phyloP scores from a whole-genome alignment of 2,888 invertebrate genomes.

The Limnephilus rhombicus region DNA sequence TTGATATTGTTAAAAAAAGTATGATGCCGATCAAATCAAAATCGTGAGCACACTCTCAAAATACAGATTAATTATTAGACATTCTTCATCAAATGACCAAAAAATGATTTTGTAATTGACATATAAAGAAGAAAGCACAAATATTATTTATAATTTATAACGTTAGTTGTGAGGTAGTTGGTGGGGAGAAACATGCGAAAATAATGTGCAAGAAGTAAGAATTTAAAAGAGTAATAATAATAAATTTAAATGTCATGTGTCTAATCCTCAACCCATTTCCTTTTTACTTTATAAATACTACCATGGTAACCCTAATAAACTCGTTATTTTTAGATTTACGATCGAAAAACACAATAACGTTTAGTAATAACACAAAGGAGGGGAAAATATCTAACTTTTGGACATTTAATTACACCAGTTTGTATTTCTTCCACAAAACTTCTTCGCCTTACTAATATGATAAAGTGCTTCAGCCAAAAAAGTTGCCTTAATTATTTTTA shows the following conservation, averaged over 20 bases:
- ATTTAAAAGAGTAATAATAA: background rate
- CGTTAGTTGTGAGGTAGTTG: background rate
- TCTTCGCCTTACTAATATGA: background rate
- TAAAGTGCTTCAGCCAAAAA: constrained; percentile 21
- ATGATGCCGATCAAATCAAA: too few species aligned
- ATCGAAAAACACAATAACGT: background rate
- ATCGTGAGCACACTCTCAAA: too few species aligned
- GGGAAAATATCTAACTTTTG: background rate
- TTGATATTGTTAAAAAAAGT: too few species aligned
- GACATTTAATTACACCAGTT: background rate
- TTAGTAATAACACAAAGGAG: background rate
- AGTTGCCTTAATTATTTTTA: constrained; percentile 30
- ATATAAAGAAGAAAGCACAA: too few species aligned
- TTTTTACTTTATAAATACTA: background rate
- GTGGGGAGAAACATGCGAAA: background rate
- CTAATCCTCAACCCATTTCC: background rate
- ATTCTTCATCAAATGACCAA: background rate
- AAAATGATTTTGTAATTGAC: background rate
- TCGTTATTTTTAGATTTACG: background rate
- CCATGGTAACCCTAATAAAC: background rate
- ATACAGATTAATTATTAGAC: too few species aligned
- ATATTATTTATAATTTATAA: too few species aligned
- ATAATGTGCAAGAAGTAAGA: background rate
- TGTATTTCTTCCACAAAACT: constrained; percentile 6
- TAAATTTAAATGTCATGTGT: background rate